A percentile compares a stretch with the other conserved stretches of the same genome.
phyloP scores from a whole-genome alignment of 1,140 invertebrate species.

The Drosophila lacteicornis region DNA sequence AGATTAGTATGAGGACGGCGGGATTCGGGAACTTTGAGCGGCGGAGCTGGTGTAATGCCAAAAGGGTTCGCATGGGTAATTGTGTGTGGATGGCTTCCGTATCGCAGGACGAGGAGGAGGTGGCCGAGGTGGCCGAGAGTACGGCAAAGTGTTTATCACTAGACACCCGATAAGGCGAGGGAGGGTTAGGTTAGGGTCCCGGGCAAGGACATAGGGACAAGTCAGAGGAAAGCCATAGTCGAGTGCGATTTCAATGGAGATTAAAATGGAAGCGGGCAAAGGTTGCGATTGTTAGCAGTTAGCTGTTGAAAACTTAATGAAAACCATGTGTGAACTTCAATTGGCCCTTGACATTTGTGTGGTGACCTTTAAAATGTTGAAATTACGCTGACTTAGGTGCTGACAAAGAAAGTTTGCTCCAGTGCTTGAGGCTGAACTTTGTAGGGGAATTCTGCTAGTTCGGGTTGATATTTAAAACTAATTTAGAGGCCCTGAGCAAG shows the following conservation, averaged over 20 bases:
- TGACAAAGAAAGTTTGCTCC: background rate
- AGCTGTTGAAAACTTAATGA: slow-evolving; percentile 39
- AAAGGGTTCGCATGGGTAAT: slow-evolving; percentile 78
- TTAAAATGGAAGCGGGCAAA: slow-evolving; percentile 31
- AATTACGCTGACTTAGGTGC: background rate
- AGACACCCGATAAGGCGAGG: slow-evolving; percentile 16
- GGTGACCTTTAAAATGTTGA: slow-evolving; percentile 5
- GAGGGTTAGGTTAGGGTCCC: slow-evolving; percentile 32
- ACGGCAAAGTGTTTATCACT: slow-evolving; percentile 54
- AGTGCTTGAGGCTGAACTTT: background rate
- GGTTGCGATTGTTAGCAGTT: slow-evolving; percentile 20
- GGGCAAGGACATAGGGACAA: slow-evolving; percentile 6
- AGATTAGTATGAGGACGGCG: slow-evolving; percentile 57
- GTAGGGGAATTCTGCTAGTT: background rate
- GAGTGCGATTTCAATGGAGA: slow-evolving; percentile 42
- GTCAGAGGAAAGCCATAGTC: slow-evolving; percentile 20
- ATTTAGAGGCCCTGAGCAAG: no score
- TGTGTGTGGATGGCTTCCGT: slow-evolving; percentile 57
- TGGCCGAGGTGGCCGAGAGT: slow-evolving; percentile 31
- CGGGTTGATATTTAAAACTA: no score
- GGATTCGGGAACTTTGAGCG: slow-evolving; percentile 26
- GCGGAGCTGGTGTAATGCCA: slow-evolving; percentile 61
- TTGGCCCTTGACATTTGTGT: slow-evolving; percentile 30
- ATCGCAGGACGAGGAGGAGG: slow-evolving; percentile 29
- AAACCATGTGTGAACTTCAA: slow-evolving; percentile 30